phyloP scores from a whole-genome alignment of 2,797 vertebrate genomes.

The Megalops cyprinoides region DNA sequence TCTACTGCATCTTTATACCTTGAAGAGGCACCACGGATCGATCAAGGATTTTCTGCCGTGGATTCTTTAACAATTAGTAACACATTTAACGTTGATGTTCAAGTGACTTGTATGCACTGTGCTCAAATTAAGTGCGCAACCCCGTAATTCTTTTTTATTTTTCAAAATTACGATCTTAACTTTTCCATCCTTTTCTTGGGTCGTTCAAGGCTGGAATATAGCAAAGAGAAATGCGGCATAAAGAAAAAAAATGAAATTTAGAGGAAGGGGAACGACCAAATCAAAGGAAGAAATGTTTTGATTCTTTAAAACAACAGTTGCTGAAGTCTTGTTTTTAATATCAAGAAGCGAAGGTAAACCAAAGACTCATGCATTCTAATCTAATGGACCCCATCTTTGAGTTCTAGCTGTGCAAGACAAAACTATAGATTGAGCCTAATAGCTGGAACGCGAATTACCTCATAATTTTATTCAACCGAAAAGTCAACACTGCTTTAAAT shows the following conservation, averaged over 20 bases:
- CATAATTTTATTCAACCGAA: constrained; percentile 66
- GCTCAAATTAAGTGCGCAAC: not conserved
- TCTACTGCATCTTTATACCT: constrained; percentile 42
- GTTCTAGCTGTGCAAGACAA: constrained; percentile 47
- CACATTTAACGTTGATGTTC: not conserved
- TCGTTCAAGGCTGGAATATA: constrained; percentile 35
- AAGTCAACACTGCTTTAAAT: constrained; percentile 61
- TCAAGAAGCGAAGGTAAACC: constrained; percentile 64
- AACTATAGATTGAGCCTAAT: constrained; percentile 46
- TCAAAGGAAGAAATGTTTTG: constrained; percentile 15
- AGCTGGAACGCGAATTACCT: constrained; percentile 70
- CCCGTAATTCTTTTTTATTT: not conserved
- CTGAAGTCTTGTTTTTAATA: constrained; percentile 34
- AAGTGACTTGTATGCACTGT: not conserved
- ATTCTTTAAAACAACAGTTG: constrained; percentile 40
- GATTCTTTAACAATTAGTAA: constrained; percentile 36
- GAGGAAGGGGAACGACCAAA: constrained; percentile 54
- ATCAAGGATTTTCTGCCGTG: constrained; percentile 50
- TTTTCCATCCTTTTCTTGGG: constrained; percentile 33
- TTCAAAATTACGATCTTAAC: constrained; percentile 11
- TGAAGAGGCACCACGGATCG: constrained; percentile 43
- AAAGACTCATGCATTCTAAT: constrained; percentile 69
- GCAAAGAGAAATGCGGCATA: constrained; percentile 48
- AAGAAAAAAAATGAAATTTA: constrained; percentile 58
- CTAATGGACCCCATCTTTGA: constrained; percentile 52